Base-by-base conservation (phyloP, 2,888 invertebrate genomes). In the Acanthosepion pharaonis region DNA sequence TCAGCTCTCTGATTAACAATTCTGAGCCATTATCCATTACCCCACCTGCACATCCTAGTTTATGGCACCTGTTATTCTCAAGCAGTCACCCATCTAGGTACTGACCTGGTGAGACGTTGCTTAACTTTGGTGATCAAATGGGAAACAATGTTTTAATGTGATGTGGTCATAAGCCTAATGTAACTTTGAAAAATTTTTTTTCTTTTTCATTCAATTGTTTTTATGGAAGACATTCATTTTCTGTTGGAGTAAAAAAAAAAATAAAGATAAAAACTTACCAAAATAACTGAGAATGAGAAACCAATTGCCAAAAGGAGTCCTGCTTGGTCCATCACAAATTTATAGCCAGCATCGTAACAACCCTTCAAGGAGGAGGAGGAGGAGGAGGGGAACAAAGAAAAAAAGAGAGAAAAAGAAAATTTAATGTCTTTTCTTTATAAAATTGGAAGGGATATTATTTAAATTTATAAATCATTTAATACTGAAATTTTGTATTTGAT, bases 291-390 rank as follows among this genome's bases (percentile, higher is more conserved):
- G 94, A 94, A 94, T n/a, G 94, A 53, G n/a, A 94, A 94, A 42
- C 94, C 94, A 33, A 94, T 53, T 2, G 94, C 94, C 42, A 94
- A 53, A 23, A 94, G 1, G n/a, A 94, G 49, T 6, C 59, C 59
- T 49, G 94, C 94, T 94, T 94, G 94, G 15, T 94, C 94, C 94
- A 94, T 94, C n/a, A 94, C 94, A 23, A 94, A 59, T 59, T 49
- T 94, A 28, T 55, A 59, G 42, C 51, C 94, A 94, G 59, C 94
- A 53, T 94, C 53, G n/a, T 94, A 94, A n/a, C 94, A 94, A 20
- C 94, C 94, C 94, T 94, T 6, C 5, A 8, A 59, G 20, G 15
- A 59, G 20, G 20, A 20, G 59, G 15, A 59, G 20, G 3, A 20
- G 59, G 5, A 33, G n/a, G 11, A 93, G n/a, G 25, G 49, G 53